Evolutionary conservation across 1,140 invertebrate species (phyloP).

Genomic region (Euglossa dilemma): DNA sequence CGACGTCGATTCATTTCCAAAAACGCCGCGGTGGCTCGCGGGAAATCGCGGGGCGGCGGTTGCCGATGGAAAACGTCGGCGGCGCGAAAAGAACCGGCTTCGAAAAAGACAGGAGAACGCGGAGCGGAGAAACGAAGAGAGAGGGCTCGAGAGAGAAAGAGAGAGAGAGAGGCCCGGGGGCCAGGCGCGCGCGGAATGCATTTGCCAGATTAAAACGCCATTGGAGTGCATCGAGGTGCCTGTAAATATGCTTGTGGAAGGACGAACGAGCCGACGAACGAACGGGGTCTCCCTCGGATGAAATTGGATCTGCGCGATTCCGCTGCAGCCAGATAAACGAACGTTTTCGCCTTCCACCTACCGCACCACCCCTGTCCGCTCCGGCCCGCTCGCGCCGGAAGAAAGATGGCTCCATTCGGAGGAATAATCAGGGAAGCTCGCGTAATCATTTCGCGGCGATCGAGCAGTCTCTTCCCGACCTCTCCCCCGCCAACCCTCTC

Average conservation of each 20-base stretch:
- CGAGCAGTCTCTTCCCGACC: background rate
- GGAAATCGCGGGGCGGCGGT: background rate
- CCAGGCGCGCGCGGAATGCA: slow-evolving; percentile 41
- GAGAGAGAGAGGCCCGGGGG: background rate
- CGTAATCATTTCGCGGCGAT: slow-evolving; percentile 41
- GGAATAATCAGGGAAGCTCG: slow-evolving; percentile 46
- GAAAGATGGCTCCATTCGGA: slow-evolving; percentile 41
- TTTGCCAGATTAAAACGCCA: slow-evolving; percentile 72
- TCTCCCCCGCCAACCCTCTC: background rate
- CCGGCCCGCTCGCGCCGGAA: slow-evolving; percentile 7
- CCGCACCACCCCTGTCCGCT: background rate
- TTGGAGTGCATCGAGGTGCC: slow-evolving; percentile 63
- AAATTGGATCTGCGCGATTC: slow-evolving; percentile 49
- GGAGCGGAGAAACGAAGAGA: background rate
- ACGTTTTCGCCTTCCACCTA: slow-evolving; percentile 20
- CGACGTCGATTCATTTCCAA: background rate
- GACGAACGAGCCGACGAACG: slow-evolving; percentile 20
- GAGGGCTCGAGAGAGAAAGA: slow-evolving; percentile 33
- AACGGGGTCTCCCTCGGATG: slow-evolving; percentile 36
- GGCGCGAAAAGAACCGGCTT: background rate
- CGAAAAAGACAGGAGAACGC: background rate
- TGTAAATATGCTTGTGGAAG: slow-evolving; percentile 63
- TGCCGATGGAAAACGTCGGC: slow-evolving; percentile 7
- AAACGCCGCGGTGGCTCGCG: background rate
- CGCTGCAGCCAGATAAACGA: slow-evolving; percentile 10